Evolutionary conservation across 1,140 invertebrate species (phyloP).

Genomic region (Bombus vancouverensis): DNA sequence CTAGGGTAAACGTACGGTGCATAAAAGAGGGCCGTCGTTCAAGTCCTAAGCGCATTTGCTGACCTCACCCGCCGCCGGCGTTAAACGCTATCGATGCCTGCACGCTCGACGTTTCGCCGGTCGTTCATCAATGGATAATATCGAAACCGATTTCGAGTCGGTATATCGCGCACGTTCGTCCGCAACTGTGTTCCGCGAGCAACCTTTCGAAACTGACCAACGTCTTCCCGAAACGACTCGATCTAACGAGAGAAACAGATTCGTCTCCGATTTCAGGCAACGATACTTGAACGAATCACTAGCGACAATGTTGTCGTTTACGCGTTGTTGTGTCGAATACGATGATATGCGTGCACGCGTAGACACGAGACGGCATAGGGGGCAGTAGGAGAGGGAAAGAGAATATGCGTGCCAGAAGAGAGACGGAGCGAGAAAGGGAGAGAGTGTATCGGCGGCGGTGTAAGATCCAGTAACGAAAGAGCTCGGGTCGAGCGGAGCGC

Average conservation of each 20-base stretch:
- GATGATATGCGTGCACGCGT: background rate
- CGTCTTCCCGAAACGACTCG: background rate
- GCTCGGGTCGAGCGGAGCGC: constrained; percentile 43
- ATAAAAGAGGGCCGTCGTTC: background rate
- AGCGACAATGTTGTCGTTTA: background rate
- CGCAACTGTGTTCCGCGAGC: too few species aligned
- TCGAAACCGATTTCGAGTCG: too few species aligned
- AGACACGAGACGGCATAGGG: background rate
- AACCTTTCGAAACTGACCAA: too few species aligned
- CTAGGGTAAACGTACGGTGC: constrained; percentile 2
- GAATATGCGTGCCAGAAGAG: constrained; percentile 25
- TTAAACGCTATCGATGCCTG: background rate
- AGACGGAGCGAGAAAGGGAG: background rate
- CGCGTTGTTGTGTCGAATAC: background rate
- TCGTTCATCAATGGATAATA: background rate
- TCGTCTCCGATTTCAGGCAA: background rate
- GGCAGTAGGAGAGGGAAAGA: background rate
- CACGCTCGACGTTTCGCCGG: background rate
- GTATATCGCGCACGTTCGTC: too few species aligned
- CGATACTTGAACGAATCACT: background rate
- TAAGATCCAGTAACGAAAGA: constrained; percentile 71
- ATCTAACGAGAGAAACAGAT: background rate
- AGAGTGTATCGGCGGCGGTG: constrained; percentile 47
- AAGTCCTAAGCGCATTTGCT: constrained; percentile 6
- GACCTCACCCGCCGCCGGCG: background rate